A percentile compares a stretch with the other conserved stretches of the same genome.
These are phyloP conservation scores for Drosophila mercatorum DNA, from an alignment of 2,888 invertebrate genomes.

Conservation along the genomic window DNA sequence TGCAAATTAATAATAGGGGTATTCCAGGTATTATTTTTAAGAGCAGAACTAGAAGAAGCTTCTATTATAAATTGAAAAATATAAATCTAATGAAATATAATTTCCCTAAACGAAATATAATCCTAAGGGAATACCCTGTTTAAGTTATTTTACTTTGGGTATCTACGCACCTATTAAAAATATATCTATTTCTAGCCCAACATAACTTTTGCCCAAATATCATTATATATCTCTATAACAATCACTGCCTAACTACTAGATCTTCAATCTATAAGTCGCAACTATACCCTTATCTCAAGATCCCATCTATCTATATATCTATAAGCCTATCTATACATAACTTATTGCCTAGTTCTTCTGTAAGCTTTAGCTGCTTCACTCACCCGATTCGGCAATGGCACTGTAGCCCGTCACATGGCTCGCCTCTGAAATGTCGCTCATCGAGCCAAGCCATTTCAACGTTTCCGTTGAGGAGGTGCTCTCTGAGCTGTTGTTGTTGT, in stretches of 20 bases:
- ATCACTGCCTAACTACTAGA: not conserved
- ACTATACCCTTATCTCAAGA: no score
- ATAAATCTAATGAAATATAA: no score
- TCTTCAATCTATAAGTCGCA: not conserved
- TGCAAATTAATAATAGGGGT: no score
- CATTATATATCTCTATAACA: not conserved
- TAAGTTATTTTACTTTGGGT: not conserved
- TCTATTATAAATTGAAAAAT: not conserved
- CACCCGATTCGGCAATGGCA: conserved; percentile 85
- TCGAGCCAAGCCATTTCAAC: conserved; percentile 91
- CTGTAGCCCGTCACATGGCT: conserved; percentile 86
- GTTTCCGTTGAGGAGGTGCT: conserved; percentile 89
- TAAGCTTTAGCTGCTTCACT: conserved; percentile 39
- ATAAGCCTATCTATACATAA: not conserved
- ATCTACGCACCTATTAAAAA: not conserved
- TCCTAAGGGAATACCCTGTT: not conserved
- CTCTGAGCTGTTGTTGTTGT: conserved; percentile 83
- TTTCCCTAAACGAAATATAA: not conserved
- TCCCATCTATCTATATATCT: not conserved
- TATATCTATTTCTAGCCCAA: not conserved
- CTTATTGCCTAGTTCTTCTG: not conserved
- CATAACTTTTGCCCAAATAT: not conserved
- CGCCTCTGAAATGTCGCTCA: conserved; percentile 89
- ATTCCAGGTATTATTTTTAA: not conserved
- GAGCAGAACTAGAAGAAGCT: not conserved